Evolutionary conservation across 1,140 invertebrate species (phyloP).

Genomic region (Bactericera cockerelli): DNA sequence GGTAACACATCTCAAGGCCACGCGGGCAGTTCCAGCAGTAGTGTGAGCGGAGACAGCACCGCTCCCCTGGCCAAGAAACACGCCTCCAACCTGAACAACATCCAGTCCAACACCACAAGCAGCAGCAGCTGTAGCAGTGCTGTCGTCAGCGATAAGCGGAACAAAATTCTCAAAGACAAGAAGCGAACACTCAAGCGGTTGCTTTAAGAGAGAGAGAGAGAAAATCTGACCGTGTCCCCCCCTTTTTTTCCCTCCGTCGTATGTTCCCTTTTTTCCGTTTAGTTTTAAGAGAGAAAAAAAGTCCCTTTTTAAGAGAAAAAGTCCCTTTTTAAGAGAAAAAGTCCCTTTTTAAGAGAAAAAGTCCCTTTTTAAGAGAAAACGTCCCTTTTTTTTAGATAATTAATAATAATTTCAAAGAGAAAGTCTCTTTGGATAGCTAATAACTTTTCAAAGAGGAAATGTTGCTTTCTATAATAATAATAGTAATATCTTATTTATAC

Average conservation of each 20-base stretch:
- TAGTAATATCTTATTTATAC: too few relatives aligned
- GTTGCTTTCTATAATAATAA: too few relatives aligned
- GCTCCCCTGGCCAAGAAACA: constrained; percentile 70
- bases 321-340: too few relatives aligned
- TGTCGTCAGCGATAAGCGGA: constrained; percentile 53
- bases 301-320: too few relatives aligned
- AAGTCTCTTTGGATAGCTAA: too few relatives aligned
- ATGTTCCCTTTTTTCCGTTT: too few relatives aligned
- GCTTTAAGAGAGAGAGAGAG: constrained; percentile 21
- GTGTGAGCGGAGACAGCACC: constrained; percentile 32
- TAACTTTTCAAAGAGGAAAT: too few relatives aligned
- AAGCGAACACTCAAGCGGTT: constrained; percentile 75
- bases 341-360: too few relatives aligned
- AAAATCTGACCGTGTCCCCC: neutral
- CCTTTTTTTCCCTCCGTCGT: neutral
- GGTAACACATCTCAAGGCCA: constrained; percentile 1
- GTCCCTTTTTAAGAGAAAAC: too few relatives aligned
- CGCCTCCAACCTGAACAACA: constrained; percentile 29
- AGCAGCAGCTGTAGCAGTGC: constrained; percentile 46
- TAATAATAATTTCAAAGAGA: too few relatives aligned
- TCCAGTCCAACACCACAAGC: neutral
- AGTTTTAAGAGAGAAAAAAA: too few relatives aligned
- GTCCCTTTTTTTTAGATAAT: too few relatives aligned
- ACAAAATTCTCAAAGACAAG: constrained; percentile 62
- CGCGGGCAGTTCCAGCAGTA: constrained; percentile 30